A percentile compares a stretch with the other conserved stretches of the same genome.
These are phyloP conservation scores for Lophochroa leadbeateri DNA, from an alignment of 2,113 vertebrate genomes.

Conservation along the genomic window DNA sequence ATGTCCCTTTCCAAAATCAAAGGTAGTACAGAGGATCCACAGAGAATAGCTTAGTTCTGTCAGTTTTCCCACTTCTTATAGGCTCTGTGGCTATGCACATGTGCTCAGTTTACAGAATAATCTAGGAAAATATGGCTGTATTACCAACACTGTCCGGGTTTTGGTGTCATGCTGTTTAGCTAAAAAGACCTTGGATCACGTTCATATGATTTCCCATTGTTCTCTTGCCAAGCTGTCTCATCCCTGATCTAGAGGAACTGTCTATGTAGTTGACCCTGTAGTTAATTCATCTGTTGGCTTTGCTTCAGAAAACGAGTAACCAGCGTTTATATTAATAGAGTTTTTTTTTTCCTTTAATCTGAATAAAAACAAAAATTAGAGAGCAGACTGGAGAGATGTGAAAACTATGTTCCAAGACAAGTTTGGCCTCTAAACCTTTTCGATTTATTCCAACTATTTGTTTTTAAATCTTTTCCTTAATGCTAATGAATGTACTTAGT, in stretches of 20 bases:
- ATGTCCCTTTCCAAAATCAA: background rate
- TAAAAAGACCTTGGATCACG: background rate
- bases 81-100: background rate
- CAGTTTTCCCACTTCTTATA: background rate
- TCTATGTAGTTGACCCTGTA: background rate
- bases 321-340: background rate
- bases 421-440: background rate
- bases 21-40: background rate
- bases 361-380: background rate
- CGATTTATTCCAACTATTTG: background rate
- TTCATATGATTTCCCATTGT: background rate
- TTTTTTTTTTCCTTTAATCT: background rate
- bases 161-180: background rate
- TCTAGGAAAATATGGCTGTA: background rate
- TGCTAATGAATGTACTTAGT: background rate
- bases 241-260: background rate
- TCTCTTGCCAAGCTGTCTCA: background rate
- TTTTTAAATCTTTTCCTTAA: background rate
- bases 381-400: background rate
- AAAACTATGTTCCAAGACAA: background rate
- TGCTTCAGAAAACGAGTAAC: background rate
- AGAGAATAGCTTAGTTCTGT: background rate
- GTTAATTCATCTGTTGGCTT: conserved; percentile 2
- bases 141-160: background rate
- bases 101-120: background rate